phyloP scores from a whole-genome alignment of 2,888 invertebrate genomes.

The Volucella zonaria region DNA sequence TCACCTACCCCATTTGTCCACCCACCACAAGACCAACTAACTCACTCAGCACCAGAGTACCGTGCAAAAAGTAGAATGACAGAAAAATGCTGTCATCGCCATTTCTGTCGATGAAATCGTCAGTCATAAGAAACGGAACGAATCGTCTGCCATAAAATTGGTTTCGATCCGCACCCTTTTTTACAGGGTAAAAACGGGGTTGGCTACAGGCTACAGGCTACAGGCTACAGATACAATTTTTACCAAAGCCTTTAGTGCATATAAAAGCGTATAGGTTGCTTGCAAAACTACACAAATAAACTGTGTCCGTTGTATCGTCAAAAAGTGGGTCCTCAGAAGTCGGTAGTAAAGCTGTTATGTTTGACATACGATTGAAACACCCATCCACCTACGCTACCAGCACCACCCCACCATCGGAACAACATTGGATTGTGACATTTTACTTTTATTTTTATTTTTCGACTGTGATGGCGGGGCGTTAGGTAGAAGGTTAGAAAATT shows the following conservation, averaged over 20 bases:
- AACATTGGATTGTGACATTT: conserved; percentile 64
- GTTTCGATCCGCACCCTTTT: conserved; percentile 69
- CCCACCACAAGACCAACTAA: not conserved
- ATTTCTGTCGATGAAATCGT: conserved; percentile 73
- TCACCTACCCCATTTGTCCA: not conserved
- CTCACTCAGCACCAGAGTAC: not conserved
- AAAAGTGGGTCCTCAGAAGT: conserved; percentile 47
- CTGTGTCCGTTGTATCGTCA: conserved; percentile 63
- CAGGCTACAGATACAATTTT: not conserved
- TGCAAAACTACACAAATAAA: conserved; percentile 42
- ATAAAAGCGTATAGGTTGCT: not conserved
- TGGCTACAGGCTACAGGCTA: not conserved
- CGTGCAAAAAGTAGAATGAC: conserved; percentile 38
- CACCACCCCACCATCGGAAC: conserved; percentile 26
- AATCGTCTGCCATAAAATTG: conserved; percentile 68
- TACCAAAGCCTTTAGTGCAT: not conserved
- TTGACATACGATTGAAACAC: conserved; percentile 70
- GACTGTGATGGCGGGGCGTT: not conserved
- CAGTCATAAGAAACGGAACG: conserved; percentile 69
- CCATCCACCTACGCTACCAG: conserved; percentile 1
- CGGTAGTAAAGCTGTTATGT: conserved; percentile 62
- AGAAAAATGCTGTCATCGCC: conserved; percentile 73
- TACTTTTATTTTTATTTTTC: conserved; percentile 37
- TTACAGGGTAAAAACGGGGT: conserved; percentile 12
- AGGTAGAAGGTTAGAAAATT: conserved; percentile 50